Conservation (phyloP, 1,140 invertebrate genomes). For the Trachymyrmex cornetzi region DNA sequence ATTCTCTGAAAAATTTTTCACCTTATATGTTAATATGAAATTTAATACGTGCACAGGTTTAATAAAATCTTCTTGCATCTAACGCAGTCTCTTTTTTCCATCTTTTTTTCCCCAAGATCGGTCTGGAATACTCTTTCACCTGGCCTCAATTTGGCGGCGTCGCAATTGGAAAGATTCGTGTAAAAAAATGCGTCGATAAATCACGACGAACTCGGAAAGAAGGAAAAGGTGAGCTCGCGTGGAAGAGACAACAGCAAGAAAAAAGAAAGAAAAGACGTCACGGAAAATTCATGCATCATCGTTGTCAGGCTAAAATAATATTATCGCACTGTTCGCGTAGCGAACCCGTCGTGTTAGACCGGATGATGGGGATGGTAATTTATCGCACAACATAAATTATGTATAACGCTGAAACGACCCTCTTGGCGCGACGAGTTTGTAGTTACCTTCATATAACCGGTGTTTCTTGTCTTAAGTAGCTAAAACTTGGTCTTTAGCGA, state of each 20-base stretch:
- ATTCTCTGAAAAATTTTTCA: background rate
- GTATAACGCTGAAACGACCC: conserved; percentile 52
- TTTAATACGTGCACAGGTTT: background rate
- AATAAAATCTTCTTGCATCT: background rate
- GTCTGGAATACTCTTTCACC: conserved; percentile 16
- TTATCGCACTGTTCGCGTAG: conserved; percentile 16
- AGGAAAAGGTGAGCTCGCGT: conserved; percentile 10
- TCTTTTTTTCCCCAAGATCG: background rate
- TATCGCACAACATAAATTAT: conserved; percentile 56
- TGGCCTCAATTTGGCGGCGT: background rate
- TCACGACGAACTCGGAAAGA: conserved; percentile 30
- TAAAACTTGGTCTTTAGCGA: conserved; percentile 47
- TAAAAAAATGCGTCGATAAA: conserved; percentile 57
- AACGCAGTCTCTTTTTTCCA: background rate
- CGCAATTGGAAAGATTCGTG: background rate
- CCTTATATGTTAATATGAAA: background rate
- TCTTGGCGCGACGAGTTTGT: conserved; percentile 48
- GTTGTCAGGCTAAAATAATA: conserved; percentile 51
- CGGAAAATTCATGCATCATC: conserved; percentile 31
- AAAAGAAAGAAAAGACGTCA: background rate
- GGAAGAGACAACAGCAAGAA: conserved; percentile 25
- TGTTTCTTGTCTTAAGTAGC: conserved; percentile 33
- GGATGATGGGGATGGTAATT: conserved; percentile 34
- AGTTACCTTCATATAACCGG: conserved; percentile 50
- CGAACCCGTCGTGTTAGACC: conserved; percentile 2